These are phyloP conservation scores for Ophioninae sp. DNA, from an alignment of 2,888 invertebrate species.

Conservation along the genomic window DNA sequence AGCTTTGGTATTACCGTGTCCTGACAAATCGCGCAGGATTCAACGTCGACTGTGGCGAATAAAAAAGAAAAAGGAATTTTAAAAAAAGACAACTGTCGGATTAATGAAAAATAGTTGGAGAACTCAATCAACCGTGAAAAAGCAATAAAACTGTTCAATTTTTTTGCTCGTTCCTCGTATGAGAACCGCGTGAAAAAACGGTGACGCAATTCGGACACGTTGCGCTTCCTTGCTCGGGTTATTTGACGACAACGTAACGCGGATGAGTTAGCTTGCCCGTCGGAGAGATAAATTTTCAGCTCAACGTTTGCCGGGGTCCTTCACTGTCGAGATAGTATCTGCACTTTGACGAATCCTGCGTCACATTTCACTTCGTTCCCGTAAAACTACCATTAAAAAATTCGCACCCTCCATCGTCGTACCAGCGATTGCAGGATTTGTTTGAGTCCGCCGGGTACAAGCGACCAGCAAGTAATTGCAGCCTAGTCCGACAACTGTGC, in stretches of 20 bases:
- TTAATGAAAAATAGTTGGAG: slow-evolving; percentile 12
- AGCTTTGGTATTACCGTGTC: slow-evolving; percentile 8
- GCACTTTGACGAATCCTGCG: not conserved
- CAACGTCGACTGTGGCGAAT: not conserved
- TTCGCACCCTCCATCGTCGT: not conserved
- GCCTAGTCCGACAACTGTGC: not conserved
- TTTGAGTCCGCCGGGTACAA: not conserved
- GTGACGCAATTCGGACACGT: slow-evolving; percentile 17
- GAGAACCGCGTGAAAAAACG: slow-evolving; percentile 25
- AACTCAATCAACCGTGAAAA: slow-evolving; percentile 40
- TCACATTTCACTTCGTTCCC: not conserved
- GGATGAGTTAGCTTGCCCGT: slow-evolving; percentile 19
- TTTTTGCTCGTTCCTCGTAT: slow-evolving; percentile 15
- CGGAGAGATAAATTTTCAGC: not conserved
- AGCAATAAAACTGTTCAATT: slow-evolving; percentile 31
- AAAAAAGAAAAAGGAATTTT: not conserved
- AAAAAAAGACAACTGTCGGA: not conserved
- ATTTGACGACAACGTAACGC: slow-evolving; percentile 8
- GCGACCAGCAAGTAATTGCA: not conserved
- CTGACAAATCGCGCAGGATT: slow-evolving; percentile 32
- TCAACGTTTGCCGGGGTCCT: not conserved
- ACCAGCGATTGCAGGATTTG: not conserved
- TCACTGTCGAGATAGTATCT: not conserved
- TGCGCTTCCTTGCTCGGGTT: slow-evolving; percentile 14
- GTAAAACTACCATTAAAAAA: not conserved